Evolutionary conservation across 2,888 invertebrate species (phyloP).

Genomic region (Gymnosoma rotundatum): DNA sequence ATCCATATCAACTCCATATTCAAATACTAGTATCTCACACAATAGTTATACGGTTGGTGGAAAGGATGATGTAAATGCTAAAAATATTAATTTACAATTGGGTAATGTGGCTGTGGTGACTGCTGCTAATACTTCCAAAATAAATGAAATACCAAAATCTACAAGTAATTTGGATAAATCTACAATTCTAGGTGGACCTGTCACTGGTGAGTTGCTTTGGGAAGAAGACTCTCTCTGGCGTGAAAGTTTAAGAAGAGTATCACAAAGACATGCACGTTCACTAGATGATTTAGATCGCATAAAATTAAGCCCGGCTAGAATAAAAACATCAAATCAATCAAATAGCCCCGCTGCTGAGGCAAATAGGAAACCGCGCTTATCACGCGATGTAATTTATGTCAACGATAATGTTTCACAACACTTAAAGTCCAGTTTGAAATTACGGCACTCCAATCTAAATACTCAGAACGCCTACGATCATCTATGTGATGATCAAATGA

Average conservation of each 20-base stretch:
- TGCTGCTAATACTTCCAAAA: constrained; percentile 12
- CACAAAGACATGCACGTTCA: constrained; percentile 91
- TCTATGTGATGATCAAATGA: constrained; percentile 52
- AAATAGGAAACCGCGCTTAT: constrained; percentile 78
- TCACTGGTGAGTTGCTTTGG: constrained; percentile 88
- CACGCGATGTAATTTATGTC: constrained; percentile 90
- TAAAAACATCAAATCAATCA: constrained; percentile 19
- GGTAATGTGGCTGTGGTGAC: constrained; percentile 52
- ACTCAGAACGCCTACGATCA: constrained; percentile 48
- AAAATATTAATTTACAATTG: constrained; percentile 75
- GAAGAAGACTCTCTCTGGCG: constrained; percentile 92
- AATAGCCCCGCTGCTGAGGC: neutral
- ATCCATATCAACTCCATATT: constrained; percentile 39
- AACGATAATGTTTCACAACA: constrained; percentile 86
- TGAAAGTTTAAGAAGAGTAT: constrained; percentile 89
- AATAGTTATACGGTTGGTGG: constrained; percentile 36
- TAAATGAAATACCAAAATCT: constrained; percentile 22
- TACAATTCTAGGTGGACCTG: constrained; percentile 76
- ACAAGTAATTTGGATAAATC: constrained; percentile 72
- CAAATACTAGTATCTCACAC: constrained; percentile 11
- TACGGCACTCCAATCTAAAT: constrained; percentile 53
- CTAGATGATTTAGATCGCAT: constrained; percentile 90
- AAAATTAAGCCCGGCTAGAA: constrained; percentile 52
- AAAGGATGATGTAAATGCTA: constrained; percentile 70
- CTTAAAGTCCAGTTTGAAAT: constrained; percentile 75